These are phyloP conservation scores for Gandaritis pyraliata DNA, from an alignment of 2,888 invertebrate genomes.

Conservation along the genomic window DNA sequence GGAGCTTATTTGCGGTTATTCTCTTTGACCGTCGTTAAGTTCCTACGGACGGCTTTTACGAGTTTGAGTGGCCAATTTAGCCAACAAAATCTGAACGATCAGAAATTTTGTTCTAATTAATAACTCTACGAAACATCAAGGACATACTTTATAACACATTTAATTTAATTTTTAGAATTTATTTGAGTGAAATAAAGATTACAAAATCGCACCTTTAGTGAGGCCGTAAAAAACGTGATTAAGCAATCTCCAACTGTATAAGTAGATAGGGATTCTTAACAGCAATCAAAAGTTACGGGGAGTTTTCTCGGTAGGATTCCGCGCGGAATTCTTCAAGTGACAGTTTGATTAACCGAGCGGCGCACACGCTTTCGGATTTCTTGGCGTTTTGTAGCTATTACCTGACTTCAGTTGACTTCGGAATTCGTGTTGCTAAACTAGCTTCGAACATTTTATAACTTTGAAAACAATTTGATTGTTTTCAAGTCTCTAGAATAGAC, in stretches of 20 bases:
- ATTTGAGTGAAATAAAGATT: conserved; percentile 35
- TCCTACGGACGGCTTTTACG: conserved; percentile 81
- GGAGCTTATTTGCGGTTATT: conserved; percentile 84
- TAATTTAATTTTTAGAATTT: conserved; percentile 20
- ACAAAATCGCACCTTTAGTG: conserved; percentile 37
- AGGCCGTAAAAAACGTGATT: conserved; percentile 65
- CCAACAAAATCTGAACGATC: conserved; percentile 81
- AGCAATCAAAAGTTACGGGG: conserved; percentile 81
- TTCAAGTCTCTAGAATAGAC: neutral
- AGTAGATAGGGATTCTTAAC: conserved; percentile 73
- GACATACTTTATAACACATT: conserved; percentile 45
- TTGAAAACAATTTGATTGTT: conserved; percentile 14
- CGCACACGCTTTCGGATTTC: conserved; percentile 80
- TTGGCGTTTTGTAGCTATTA: conserved; percentile 72
- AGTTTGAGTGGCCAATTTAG: conserved; percentile 83
- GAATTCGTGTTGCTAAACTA: conserved; percentile 53
- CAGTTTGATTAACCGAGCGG: conserved; percentile 84
- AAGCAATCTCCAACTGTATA: conserved; percentile 75
- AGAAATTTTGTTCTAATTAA: conserved; percentile 83
- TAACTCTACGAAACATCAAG: conserved; percentile 70
- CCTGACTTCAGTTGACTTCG: conserved; percentile 65
- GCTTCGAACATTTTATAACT: conserved; percentile 28
- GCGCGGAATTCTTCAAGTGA: conserved; percentile 83
- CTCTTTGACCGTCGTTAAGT: conserved; percentile 84
- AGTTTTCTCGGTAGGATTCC: conserved; percentile 81